Conservation (phyloP, 1,140 invertebrate species). For the Trichogramma pretiosum region DNA sequence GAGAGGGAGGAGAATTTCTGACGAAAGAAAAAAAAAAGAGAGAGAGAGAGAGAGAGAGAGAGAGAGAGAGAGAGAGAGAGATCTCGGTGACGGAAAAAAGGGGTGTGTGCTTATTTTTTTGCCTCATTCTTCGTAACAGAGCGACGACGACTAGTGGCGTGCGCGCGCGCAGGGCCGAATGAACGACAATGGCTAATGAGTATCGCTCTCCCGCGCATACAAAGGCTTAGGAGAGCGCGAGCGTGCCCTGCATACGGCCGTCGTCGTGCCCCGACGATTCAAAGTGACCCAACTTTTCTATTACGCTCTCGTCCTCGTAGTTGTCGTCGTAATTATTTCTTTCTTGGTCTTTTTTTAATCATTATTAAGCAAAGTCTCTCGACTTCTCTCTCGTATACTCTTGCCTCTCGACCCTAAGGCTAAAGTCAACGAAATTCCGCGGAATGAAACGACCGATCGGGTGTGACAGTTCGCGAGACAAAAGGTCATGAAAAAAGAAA, state of each 20-base stretch:
- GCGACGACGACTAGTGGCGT: too few species aligned
- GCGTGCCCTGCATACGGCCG: too few species aligned
- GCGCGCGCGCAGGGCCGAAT: too few species aligned
- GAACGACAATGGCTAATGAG: slow-evolving; percentile 17
- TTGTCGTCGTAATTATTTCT: slow-evolving; percentile 15
- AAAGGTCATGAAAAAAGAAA: too few species aligned
- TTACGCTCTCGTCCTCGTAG: not conserved
- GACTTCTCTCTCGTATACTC: too few species aligned
- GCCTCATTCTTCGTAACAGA: too few species aligned
- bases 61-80: slow-evolving; percentile 1
- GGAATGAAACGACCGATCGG: slow-evolving; percentile 24
- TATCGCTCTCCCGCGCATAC: slow-evolving; percentile 10
- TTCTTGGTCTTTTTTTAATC: not conserved
- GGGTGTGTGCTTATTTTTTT: slow-evolving; percentile 1
- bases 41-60: not conserved
- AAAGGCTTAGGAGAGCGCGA: too few species aligned
- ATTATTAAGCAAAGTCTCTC: too few species aligned
- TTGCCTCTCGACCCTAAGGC: too few species aligned
- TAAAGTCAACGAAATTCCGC: slow-evolving; percentile 28
- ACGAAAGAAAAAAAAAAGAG: not conserved
- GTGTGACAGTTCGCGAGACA: slow-evolving; percentile 17
- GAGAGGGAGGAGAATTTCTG: too few species aligned
- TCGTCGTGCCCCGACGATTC: too few species aligned
- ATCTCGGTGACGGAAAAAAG: not conserved
- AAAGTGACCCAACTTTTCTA: slow-evolving; percentile 17